Percentiles rank a stretch among this genome's conserved stretches.
These are phyloP conservation scores for Hypotaenidia philippensis DNA, from an alignment of 2,797 vertebrate species.

Conservation along the genomic window DNA sequence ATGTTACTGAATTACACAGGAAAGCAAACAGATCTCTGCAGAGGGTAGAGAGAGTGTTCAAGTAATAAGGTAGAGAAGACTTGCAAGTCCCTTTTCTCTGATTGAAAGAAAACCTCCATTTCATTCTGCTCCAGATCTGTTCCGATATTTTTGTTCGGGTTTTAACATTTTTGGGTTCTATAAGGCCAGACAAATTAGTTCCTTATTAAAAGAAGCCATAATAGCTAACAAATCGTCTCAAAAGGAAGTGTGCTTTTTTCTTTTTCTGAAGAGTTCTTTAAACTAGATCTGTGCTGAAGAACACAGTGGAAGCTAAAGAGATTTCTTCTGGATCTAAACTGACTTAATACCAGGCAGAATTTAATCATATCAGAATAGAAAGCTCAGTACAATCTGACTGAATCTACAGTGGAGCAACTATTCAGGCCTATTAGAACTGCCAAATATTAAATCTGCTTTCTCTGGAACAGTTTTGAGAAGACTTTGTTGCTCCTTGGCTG, in stretches of 20 bases:
- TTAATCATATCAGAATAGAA: neutral
- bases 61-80: neutral
- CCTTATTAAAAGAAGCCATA: neutral
- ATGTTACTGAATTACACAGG: slow-evolving; percentile 17
- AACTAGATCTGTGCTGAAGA: neutral
- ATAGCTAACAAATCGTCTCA: neutral
- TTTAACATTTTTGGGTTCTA: neutral
- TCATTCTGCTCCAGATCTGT: neutral
- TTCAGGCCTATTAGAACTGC: neutral
- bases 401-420: neutral
- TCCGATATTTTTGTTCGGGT: neutral
- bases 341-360: neutral
- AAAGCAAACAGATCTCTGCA: neutral
- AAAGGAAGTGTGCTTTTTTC: neutral
- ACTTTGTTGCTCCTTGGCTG: neutral
- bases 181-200: neutral
- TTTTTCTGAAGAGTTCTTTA: neutral
- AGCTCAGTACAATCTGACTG: neutral
- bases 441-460: neutral
- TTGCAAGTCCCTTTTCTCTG: neutral
- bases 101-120: neutral
- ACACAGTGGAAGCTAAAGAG: neutral
- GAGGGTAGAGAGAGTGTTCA: neutral
- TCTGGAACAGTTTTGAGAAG: neutral
- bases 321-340: neutral